phyloP scores from a whole-genome alignment of 2,888 invertebrate genomes.

The Galeopsomyia nigrocyanea region DNA sequence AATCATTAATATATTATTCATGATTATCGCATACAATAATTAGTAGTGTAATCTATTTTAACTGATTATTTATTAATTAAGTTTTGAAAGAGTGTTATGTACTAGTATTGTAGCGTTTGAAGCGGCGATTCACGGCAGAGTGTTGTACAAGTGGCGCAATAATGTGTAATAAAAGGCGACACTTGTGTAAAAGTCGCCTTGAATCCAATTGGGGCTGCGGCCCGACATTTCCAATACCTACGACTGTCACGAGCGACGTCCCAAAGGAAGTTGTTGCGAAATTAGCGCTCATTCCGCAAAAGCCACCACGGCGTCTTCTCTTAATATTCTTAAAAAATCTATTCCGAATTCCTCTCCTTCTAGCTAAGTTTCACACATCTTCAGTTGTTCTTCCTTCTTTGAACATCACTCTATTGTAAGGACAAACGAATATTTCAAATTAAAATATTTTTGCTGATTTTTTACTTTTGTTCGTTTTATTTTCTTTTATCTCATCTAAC shows the following conservation, averaged over 20 bases:
- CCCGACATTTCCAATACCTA: constrained; percentile 38
- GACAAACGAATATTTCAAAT: constrained; percentile 58
- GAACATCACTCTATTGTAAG: constrained; percentile 54
- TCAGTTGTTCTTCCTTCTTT: constrained; percentile 51
- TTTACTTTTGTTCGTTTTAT: constrained; percentile 51
- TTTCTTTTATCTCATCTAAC: constrained; percentile 31
- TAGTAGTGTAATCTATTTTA: constrained; percentile 69
- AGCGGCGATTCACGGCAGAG: constrained; percentile 34
- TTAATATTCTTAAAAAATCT: constrained; percentile 56
- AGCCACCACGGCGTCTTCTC: constrained; percentile 49
- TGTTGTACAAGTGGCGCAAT: constrained; percentile 40
- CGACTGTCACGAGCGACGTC: constrained; percentile 41
- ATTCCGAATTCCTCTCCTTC: constrained; percentile 58
- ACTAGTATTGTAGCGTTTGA: constrained; percentile 60
- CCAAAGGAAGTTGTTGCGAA: constrained; percentile 46
- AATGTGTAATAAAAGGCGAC: constrained; percentile 18
- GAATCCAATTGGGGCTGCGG: constrained; percentile 32
- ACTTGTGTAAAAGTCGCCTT: constrained; percentile 42
- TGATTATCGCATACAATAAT: constrained; percentile 67
- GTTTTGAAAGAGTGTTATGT: constrained; percentile 64
- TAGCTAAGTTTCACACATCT: constrained; percentile 58
- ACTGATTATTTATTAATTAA: constrained; percentile 69
- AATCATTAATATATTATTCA: constrained; percentile 69
- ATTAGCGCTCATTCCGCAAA: constrained; percentile 47
- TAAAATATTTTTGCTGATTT: constrained; percentile 57